Conservation (phyloP, 2,888 invertebrate species). For the Cactoblastis cactorum region DNA sequence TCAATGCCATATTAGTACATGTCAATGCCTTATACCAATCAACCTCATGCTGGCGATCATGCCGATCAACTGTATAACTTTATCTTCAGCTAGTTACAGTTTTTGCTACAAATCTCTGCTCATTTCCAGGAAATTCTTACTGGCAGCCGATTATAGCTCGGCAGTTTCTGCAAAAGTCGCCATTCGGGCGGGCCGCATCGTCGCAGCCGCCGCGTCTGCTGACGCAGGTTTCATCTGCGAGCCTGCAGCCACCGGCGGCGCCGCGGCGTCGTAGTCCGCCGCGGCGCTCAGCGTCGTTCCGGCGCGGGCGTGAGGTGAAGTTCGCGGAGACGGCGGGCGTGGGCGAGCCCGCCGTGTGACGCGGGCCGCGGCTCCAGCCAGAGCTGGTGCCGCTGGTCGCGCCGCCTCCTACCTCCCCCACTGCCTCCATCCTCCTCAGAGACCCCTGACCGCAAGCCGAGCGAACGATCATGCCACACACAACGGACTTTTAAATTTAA, state of each 20-base stretch:
- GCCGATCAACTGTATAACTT: no score
- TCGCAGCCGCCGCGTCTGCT: slow-evolving; percentile 50
- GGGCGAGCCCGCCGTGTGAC: slow-evolving; percentile 66
- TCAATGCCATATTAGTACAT: no score
- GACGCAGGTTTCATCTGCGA: slow-evolving; percentile 68
- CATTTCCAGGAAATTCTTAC: slow-evolving; percentile 61
- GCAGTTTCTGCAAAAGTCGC: slow-evolving; percentile 85
- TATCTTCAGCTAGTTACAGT: no score
- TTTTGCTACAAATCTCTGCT: background rate
- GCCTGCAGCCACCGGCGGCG: slow-evolving; percentile 64
- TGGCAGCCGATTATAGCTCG: slow-evolving; percentile 86
- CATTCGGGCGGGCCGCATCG: slow-evolving; percentile 70
- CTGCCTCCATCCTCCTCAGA: slow-evolving; percentile 27
- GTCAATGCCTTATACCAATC: no score
- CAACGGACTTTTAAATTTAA: slow-evolving; percentile 58
- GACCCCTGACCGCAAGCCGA: slow-evolving; percentile 54
- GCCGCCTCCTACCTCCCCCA: slow-evolving; percentile 34
- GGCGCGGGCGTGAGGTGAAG: slow-evolving; percentile 74
- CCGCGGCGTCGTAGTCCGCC: slow-evolving; percentile 54
- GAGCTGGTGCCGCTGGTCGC: slow-evolving; percentile 75
- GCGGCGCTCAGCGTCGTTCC: slow-evolving; percentile 66
- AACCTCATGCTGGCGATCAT: no score
- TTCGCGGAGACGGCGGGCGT: slow-evolving; percentile 59
- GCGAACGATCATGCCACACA: slow-evolving; percentile 50
- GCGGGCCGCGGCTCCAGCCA: slow-evolving; percentile 74